A percentile compares a stretch with the other conserved stretches of the same genome.
Evolutionary conservation across 2,888 invertebrate species (phyloP).

Genomic region (Dioctria rufipes): DNA sequence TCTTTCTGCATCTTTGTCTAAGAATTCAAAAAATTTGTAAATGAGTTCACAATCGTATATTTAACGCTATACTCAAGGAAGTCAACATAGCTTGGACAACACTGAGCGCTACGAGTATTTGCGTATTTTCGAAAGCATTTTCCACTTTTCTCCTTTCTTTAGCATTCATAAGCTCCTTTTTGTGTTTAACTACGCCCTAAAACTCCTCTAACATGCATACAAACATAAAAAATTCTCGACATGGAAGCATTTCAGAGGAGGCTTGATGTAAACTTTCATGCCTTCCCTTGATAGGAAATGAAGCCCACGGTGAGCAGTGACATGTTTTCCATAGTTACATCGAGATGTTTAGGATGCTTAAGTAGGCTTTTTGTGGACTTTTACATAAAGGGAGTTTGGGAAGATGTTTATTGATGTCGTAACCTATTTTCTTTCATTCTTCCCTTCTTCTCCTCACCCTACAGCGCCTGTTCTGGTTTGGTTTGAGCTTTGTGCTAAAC

Average conservation of each 20-base stretch:
- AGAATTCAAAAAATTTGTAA: no score
- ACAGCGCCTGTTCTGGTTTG: background rate
- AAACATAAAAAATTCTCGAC: conserved; percentile 41
- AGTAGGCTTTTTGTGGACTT: conserved; percentile 28
- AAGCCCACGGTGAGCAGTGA: background rate
- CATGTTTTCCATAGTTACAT: background rate
- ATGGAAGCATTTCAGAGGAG: conserved; percentile 18
- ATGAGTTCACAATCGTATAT: no score
- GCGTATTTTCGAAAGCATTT: conserved; percentile 27
- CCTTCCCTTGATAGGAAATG: background rate
- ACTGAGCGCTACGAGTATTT: background rate
- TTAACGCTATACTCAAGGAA: background rate
- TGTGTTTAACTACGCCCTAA: conserved; percentile 7
- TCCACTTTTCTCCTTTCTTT: conserved; percentile 6
- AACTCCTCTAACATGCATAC: conserved; percentile 4
- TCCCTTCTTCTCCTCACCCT: background rate
- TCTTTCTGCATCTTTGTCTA: no score
- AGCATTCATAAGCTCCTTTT: conserved; percentile 10
- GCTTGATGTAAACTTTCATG: conserved; percentile 11
- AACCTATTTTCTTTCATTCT: conserved; percentile 26
- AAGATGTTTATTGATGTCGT: conserved; percentile 44
- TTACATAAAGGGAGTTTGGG: conserved; percentile 15
- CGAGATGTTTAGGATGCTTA: conserved; percentile 29
- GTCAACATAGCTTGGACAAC: background rate
- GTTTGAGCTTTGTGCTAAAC: conserved; percentile 6